A percentile compares a stretch with the other conserved stretches of the same genome.
Conservation (phyloP, 2,113 vertebrate genomes). For the Syngnathus floridae region DNA sequence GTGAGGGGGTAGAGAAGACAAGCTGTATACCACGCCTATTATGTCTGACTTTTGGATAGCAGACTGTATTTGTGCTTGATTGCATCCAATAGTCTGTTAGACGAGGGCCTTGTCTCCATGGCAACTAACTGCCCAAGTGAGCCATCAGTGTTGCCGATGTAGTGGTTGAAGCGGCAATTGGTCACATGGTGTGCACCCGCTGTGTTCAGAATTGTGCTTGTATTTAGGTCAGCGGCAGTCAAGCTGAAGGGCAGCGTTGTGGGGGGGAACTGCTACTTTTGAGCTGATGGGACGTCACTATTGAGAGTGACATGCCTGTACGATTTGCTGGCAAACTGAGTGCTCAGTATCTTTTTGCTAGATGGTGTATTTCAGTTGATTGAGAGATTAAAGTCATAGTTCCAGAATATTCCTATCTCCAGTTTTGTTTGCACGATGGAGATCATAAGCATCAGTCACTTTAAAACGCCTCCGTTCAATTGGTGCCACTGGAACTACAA, state of each 20-base stretch:
- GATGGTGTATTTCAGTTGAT: neutral
- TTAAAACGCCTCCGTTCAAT: neutral
- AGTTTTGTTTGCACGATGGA: neutral
- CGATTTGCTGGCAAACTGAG: neutral
- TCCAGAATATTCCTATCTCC: neutral
- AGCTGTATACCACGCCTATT: neutral
- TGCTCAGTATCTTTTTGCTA: neutral
- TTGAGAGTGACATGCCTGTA: conserved; percentile 10
- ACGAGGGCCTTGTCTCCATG: conserved; percentile 34
- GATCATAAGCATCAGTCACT: neutral
- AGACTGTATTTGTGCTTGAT: conserved; percentile 23
- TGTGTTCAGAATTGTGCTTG: conserved; percentile 45
- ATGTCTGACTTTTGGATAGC: neutral
- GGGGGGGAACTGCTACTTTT: conserved; percentile 10
- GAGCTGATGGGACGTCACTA: conserved; percentile 27
- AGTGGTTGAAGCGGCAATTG: conserved; percentile 3
- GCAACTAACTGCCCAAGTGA: conserved; percentile 22
- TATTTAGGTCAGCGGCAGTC: conserved; percentile 57
- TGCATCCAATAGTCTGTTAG: neutral
- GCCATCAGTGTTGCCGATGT: conserved; percentile 12
- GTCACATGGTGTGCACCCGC: conserved; percentile 36
- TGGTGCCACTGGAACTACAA: no score
- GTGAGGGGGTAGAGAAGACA: neutral
- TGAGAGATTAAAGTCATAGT: neutral
- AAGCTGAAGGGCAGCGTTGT: conserved; percentile 33